Base-by-base conservation (phyloP, 1,140 invertebrate species). In the Heliconius nattereri region DNA sequence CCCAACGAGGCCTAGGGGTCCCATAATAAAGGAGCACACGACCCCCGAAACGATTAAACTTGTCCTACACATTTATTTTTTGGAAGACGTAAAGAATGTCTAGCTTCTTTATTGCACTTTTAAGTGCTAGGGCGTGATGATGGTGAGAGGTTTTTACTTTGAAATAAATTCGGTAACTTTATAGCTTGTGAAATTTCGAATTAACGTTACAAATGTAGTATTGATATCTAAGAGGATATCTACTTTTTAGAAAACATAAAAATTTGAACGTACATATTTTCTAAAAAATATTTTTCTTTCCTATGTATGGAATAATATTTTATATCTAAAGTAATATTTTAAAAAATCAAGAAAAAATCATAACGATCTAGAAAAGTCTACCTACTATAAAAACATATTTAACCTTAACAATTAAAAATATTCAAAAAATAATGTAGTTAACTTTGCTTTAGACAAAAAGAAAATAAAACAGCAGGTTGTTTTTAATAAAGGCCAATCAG, bases 401-500 rank as follows among this genome's bases (percentile, higher is more conserved):
- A 57, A n/a, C 3, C n/a, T 2, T 57, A 57, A 23, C 7, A 57
- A 57, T 57, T 3, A 23, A 23, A 23, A 57, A 57, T n/a, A 23
- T n/a, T 23, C 0, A 3, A n/a, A 23, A 57, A 57, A 57, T 23
- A 57, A 23, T 57, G 23, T 23, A 23, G 3, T 20, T 23, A 23
- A 57, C n/a, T 57, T 57, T 26, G 60, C 13, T 29, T 13, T 13
- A 66, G 0, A 5, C 11, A 66, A 16, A 13, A 13, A 26, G 13
- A 13, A 66, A 66, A 66, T 52, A 66, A 66, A 26, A 66, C 20
- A 13, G 0, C 7, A 66, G 60, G 23, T 29, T 66, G 60, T 29
- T 66, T 66, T 66, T 66, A 66, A 66, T 66, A 66, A 66, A 66
- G n/a, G 60, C 60, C 60, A 66, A 66, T 66, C 60, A 66, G 60